Percentiles rank a stretch among this genome's conserved stretches.
Evolutionary conservation across 2,113 vertebrate genomes (phyloP).

Genomic region (Aegotheles bennettii): DNA sequence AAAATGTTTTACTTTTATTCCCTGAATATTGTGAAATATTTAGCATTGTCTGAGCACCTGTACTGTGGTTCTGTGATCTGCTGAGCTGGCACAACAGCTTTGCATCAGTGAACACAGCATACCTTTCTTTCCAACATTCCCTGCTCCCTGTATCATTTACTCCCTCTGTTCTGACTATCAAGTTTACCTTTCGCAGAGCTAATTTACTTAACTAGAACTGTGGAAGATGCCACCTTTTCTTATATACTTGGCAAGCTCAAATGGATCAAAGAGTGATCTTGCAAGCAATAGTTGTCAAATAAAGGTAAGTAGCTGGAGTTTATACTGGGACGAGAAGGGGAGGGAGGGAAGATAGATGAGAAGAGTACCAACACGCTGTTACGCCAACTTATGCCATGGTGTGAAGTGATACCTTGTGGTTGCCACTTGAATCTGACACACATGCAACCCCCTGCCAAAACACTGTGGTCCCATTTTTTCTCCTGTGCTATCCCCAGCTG

Average conservation of each 20-base stretch:
- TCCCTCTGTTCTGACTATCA: background rate
- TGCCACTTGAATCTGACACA: background rate
- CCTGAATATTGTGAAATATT: background rate
- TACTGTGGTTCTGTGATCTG: background rate
- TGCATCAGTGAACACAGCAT: background rate
- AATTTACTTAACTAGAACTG: background rate
- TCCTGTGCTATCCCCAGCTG: background rate
- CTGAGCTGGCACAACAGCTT: background rate
- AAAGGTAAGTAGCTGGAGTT: background rate
- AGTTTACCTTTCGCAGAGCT: background rate
- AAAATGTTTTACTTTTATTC: background rate
- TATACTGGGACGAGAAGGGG: background rate
- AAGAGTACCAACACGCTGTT: background rate
- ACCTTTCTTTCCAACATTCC: background rate
- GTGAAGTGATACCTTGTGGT: background rate
- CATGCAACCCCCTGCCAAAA: background rate
- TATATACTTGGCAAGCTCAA: background rate
- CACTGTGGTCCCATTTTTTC: background rate
- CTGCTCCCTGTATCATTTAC: background rate
- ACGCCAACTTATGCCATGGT: background rate
- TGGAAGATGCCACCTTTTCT: background rate
- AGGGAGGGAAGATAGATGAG: background rate
- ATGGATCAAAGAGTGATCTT: background rate
- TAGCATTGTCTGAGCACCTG: background rate
- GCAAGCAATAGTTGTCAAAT: background rate